These are phyloP conservation scores for Leptocoma aspasia DNA, from an alignment of 2,113 vertebrate genomes.

Conservation along the genomic window DNA sequence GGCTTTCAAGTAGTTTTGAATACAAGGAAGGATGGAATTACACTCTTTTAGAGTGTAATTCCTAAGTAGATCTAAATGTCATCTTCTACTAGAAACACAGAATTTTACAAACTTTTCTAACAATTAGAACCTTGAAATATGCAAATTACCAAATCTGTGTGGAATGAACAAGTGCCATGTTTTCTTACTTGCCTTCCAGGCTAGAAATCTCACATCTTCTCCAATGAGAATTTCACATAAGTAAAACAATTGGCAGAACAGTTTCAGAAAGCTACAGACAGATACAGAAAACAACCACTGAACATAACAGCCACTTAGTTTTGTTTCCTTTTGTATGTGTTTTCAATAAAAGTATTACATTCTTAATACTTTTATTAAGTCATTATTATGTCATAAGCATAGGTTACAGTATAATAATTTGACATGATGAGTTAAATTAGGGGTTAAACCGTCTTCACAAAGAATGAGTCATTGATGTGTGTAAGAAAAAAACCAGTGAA, in stretches of 20 bases:
- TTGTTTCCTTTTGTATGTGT: not conserved
- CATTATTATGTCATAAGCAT: not conserved
- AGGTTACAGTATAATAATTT: not conserved
- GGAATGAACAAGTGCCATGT: not conserved
- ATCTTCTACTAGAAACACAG: not conserved
- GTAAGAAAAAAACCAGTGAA: not conserved
- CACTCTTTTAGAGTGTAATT: not conserved
- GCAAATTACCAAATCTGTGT: not conserved
- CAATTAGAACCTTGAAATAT: not conserved
- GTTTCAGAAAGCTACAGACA: not conserved
- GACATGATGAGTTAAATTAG: not conserved
- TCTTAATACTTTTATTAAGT: not conserved
- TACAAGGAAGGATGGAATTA: not conserved
- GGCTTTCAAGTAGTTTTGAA: not conserved
- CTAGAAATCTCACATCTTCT: not conserved
- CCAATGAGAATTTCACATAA: not conserved
- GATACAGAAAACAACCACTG: not conserved
- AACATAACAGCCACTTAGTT: not conserved
- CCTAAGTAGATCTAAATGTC: not conserved
- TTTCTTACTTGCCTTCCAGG: not conserved
- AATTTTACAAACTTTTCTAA: not conserved
- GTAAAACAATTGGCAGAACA: not conserved
- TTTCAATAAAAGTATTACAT: not conserved
- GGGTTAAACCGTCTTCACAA: not conserved
- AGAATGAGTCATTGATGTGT: not conserved